These are phyloP conservation scores for Spodoptera litura DNA, from an alignment of 1,140 invertebrate genomes.

Conservation along the genomic window DNA sequence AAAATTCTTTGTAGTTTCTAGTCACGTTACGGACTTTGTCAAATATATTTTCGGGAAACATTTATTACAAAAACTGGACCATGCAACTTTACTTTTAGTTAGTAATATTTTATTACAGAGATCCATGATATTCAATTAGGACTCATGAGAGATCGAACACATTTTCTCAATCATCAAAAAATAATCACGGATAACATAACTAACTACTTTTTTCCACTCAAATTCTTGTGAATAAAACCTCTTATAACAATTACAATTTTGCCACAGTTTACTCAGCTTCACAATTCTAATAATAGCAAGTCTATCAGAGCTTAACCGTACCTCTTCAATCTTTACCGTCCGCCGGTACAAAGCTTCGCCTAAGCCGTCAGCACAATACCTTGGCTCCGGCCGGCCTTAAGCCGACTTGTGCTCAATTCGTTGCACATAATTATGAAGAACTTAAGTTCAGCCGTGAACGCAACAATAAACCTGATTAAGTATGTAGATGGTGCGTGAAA, in stretches of 20 bases:
- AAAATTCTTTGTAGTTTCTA: background rate
- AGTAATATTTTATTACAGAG: too few relatives aligned
- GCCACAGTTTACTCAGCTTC: background rate
- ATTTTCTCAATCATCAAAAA: background rate
- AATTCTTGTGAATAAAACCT: background rate
- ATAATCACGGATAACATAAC: background rate
- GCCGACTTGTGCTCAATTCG: background rate
- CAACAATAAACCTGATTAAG: background rate
- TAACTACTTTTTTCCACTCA: background rate
- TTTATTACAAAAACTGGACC: too few relatives aligned
- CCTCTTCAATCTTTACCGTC: background rate
- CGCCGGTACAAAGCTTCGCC: background rate
- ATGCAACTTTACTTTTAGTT: too few relatives aligned
- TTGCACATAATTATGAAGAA: background rate
- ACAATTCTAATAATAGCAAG: background rate
- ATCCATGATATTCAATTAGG: too few relatives aligned
- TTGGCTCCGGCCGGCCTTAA: background rate
- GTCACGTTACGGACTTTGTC: too few relatives aligned
- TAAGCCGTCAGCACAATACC: slow-evolving; percentile 6
- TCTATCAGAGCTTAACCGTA: background rate
- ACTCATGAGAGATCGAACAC: too few relatives aligned
- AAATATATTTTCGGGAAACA: too few relatives aligned
- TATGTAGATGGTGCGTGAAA: too few relatives aligned
- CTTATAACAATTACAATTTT: background rate
- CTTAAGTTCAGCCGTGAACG: background rate